A percentile compares a stretch with the other conserved stretches of the same genome.
These are phyloP conservation scores for Saxidomus purpurata DNA, from an alignment of 1,140 invertebrate genomes.

Conservation along the genomic window DNA sequence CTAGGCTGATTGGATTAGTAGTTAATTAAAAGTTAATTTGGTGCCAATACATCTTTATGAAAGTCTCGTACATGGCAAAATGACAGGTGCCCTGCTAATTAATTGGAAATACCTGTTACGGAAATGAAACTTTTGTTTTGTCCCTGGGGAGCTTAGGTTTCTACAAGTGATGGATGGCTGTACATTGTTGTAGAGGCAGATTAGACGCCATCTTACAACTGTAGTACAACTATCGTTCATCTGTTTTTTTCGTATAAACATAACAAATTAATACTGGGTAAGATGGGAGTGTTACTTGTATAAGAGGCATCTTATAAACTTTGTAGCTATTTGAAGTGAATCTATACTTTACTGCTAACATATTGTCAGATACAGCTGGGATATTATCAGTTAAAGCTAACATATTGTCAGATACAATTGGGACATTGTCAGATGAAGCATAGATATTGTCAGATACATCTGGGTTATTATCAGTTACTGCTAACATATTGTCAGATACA, in stretches of 20 bases:
- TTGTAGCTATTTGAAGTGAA: too few species aligned
- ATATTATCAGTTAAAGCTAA: too few species aligned
- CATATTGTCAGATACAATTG: too few species aligned
- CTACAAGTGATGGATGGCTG: conserved; percentile 10
- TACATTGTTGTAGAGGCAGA: conserved; percentile 16
- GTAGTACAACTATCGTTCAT: not conserved
- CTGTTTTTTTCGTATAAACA: not conserved
- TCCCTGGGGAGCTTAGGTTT: conserved; percentile 46
- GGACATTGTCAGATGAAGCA: too few species aligned
- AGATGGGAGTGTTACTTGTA: too few species aligned
- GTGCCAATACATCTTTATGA: conserved; percentile 40
- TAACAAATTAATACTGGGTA: too few species aligned
- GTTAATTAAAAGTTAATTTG: conserved; percentile 62
- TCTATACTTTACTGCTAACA: too few species aligned
- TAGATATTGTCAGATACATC: too few species aligned
- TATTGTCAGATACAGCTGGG: too few species aligned
- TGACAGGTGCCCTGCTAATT: conserved; percentile 62
- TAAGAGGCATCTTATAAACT: too few species aligned
- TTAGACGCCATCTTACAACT: conserved; percentile 33
- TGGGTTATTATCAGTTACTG: too few species aligned
- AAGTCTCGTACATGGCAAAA: conserved; percentile 37
- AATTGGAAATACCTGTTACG: conserved; percentile 61
- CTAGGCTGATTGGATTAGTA: conserved; percentile 50
- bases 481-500: too few species aligned
- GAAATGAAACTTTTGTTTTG: conserved; percentile 54